phyloP scores from a whole-genome alignment of 2,113 vertebrate genomes.

The Donacobius atricapilla region DNA sequence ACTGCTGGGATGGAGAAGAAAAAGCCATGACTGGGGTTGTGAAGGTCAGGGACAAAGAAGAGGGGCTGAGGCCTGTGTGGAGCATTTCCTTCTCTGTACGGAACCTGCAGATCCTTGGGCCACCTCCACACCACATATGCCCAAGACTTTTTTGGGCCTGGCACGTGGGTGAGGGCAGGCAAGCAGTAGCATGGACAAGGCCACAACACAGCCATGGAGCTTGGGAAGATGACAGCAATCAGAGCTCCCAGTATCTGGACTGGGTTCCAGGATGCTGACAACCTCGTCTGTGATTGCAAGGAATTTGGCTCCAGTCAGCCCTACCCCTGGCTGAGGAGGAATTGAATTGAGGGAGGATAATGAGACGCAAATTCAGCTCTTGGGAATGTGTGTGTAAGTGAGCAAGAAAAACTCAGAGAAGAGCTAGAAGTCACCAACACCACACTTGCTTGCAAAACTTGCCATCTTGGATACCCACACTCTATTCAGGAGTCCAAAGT shows the following conservation, averaged over 20 bases:
- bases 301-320: conserved; percentile 32
- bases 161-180: not conserved
- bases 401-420: not conserved
- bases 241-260: not conserved
- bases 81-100: not conserved
- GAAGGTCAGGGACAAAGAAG: not conserved
- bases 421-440: not conserved
- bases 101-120: not conserved
- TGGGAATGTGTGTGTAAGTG: accelerated
- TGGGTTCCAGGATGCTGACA: conserved; percentile 52
- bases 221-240: not conserved
- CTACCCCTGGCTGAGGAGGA: not conserved
- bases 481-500: not conserved
- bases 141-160: not conserved
- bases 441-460: not conserved
- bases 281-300: conserved; percentile 23
- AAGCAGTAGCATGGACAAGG: not conserved
- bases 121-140: not conserved
- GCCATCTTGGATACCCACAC: not conserved
- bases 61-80: not conserved
- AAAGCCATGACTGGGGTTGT: not conserved
- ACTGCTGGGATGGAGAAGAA: not conserved
- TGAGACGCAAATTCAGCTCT: not conserved
- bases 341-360: not conserved
- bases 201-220: not conserved